Conservation (phyloP, 1,140 invertebrate genomes). For the Centruroides vittatus region DNA sequence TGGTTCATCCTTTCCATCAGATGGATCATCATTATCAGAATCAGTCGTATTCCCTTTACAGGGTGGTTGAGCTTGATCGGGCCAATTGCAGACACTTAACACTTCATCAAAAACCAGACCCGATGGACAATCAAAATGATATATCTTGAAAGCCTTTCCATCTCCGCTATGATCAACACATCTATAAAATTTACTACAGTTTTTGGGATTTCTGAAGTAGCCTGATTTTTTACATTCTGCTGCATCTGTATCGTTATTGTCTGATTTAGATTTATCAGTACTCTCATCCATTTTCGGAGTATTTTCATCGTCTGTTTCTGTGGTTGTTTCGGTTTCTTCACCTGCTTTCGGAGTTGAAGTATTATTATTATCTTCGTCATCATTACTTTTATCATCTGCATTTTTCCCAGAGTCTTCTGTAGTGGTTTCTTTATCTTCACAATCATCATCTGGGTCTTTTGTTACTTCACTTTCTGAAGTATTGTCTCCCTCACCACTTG, state of each 20-base stretch:
- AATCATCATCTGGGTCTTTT: not conserved
- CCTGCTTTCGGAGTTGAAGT: not conserved
- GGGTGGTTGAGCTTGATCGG: conserved; percentile 5
- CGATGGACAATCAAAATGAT: conserved; percentile 37
- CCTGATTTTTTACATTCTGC: conserved; percentile 38
- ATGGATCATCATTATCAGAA: not conserved
- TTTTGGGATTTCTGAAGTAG: conserved; percentile 43
- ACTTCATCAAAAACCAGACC: conserved; percentile 37
- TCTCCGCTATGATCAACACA: conserved; percentile 47
- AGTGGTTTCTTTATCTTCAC: not conserved
- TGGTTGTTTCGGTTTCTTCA: not conserved
- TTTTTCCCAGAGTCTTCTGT: not conserved
- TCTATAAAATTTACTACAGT: conserved; percentile 35
- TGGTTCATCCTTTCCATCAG: conserved; percentile 3
- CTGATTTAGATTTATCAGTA: not conserved
- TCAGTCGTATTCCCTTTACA: not conserved
- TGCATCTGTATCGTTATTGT: not conserved
- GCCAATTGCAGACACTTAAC: conserved; percentile 22
- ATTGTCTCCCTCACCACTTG: not conserved
- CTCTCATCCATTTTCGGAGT: not conserved
- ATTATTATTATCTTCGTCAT: too few species aligned
- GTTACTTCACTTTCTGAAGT: not conserved
- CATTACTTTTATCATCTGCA: too few species aligned
- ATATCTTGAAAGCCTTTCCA: conserved; percentile 34
- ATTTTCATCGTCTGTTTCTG: not conserved